These are phyloP conservation scores for Nannospalax galili DNA, from an alignment of 2,113 vertebrate genomes.

Conservation along the genomic window DNA sequence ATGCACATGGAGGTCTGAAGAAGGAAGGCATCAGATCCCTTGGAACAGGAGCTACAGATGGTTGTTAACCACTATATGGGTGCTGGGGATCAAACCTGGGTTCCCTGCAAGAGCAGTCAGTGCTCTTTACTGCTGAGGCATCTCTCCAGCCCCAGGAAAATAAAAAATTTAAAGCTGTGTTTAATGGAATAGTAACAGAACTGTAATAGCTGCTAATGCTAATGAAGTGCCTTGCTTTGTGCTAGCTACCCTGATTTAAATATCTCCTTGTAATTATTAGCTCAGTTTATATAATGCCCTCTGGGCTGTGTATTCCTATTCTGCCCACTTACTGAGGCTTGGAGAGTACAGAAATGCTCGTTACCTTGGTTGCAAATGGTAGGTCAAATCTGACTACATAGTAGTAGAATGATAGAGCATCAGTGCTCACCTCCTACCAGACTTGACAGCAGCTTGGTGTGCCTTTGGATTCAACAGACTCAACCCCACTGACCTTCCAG, in stretches of 20 bases:
- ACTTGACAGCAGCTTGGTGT: not conserved
- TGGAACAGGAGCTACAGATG: too few relatives aligned
- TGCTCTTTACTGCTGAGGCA: not conserved
- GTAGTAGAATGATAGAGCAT: not conserved
- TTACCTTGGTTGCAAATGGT: not conserved
- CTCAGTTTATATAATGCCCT: not conserved
- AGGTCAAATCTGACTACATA: not conserved
- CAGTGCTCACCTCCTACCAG: not conserved
- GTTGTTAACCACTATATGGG: too few relatives aligned
- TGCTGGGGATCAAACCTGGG: not conserved
- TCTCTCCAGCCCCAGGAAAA: not conserved
- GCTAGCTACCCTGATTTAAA: accelerated
- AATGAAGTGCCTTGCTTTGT: not conserved
- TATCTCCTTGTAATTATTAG: not conserved
- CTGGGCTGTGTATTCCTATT: not conserved
- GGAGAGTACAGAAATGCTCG: not conserved
- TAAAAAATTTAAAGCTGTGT: not conserved
- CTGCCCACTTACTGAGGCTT: not conserved
- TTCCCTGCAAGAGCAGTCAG: not conserved
- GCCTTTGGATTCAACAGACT: not conserved
- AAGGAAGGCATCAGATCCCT: too few relatives aligned
- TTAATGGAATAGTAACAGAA: not conserved
- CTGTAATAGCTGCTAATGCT: not conserved
- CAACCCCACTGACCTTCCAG: not conserved
- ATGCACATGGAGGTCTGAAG: too few relatives aligned